Conservation (phyloP, 2,797 vertebrate species). For the Acanthiza pusilla region DNA sequence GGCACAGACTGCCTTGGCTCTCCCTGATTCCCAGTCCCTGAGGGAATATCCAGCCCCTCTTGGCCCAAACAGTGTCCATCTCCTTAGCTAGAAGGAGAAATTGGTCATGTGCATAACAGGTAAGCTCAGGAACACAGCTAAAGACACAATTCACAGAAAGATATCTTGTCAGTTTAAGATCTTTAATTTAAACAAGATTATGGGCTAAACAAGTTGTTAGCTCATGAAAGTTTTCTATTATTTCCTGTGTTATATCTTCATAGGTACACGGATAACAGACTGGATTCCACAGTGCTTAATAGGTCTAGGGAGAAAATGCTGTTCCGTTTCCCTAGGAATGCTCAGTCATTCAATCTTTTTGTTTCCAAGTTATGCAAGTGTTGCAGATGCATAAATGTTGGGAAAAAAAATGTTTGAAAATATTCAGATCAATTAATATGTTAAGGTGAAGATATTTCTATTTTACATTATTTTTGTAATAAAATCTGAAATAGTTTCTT, state of each 20-base stretch:
- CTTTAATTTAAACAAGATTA: not conserved
- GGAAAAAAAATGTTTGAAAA: not conserved
- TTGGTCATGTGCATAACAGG: accelerated
- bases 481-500: not conserved
- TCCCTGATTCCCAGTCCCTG: too few species aligned
- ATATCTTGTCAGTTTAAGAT: not conserved
- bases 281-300: not conserved
- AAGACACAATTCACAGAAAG: not conserved
- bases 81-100: not conserved
- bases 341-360: not conserved
- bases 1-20: not conserved
- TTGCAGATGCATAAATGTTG: not conserved
- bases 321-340: not conserved
- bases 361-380: not conserved
- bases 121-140: accelerated
- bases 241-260: not conserved
- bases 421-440: not conserved
- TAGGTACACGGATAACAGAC: not conserved
- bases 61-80: not conserved
- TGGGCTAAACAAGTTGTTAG: not conserved
- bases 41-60: not conserved
- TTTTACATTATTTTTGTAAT: not conserved
- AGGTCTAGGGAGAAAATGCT: not conserved
- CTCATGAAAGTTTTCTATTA: not conserved
- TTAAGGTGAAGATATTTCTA: not conserved